Conservation (phyloP, 2,797 vertebrate species). For the Alfaro cultratus region DNA sequence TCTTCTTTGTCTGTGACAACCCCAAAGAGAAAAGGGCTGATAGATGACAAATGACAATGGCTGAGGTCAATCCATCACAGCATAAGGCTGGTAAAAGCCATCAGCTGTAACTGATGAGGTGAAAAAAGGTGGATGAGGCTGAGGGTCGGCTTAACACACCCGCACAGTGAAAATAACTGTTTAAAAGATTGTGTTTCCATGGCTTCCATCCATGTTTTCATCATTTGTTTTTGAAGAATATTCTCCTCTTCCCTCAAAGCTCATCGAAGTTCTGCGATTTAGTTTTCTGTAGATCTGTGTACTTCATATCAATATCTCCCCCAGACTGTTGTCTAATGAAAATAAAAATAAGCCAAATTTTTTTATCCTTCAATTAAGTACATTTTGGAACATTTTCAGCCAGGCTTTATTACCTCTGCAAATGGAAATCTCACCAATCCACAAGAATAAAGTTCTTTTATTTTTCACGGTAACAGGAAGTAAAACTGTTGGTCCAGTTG, state of each 20-base stretch:
- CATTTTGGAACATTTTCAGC: too few species aligned
- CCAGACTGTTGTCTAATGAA: background rate
- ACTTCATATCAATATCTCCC: background rate
- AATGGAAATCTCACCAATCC: background rate
- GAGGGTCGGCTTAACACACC: slow-evolving; percentile 5
- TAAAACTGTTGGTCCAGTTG: background rate
- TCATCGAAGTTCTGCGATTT: background rate
- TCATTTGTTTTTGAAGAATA: background rate
- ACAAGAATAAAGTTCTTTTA: background rate
- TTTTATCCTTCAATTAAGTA: background rate
- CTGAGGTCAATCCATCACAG: slow-evolving; percentile 38
- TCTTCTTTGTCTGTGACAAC: slow-evolving; percentile 44
- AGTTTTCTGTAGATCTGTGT: background rate
- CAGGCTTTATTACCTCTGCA: background rate
- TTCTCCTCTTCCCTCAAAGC: background rate
- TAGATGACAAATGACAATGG: slow-evolving; percentile 2
- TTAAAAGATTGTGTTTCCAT: background rate
- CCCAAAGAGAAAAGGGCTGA: slow-evolving; percentile 18
- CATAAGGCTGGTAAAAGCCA: slow-evolving; percentile 20
- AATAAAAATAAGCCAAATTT: background rate
- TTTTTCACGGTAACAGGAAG: background rate
- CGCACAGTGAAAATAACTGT: background rate
- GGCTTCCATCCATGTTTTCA: background rate
- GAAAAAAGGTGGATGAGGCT: slow-evolving; percentile 17
- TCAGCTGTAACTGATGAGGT: slow-evolving; percentile 25